phyloP scores from a whole-genome alignment of 2,797 vertebrate genomes.

The Typhlichthys eigenmanni region DNA sequence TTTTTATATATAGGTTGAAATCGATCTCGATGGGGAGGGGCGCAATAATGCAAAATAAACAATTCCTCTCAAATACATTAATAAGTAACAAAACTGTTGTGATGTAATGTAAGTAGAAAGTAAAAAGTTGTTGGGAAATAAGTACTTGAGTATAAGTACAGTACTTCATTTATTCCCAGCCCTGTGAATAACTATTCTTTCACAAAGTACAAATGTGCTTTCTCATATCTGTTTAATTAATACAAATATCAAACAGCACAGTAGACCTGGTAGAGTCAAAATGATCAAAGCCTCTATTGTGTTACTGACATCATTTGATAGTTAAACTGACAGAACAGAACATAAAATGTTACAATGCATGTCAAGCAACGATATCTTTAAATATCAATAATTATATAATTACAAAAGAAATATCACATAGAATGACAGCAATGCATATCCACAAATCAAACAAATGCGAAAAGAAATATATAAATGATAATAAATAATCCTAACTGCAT shows the following conservation, averaged over 20 bases:
- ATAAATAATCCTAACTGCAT: conserved; percentile 82
- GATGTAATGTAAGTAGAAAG: too few relatives aligned
- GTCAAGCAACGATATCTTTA: conserved; percentile 79
- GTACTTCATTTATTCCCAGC: neutral
- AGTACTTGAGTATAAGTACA: neutral
- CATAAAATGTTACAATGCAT: conserved; percentile 78
- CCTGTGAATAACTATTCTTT: neutral
- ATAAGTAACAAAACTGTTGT: too few relatives aligned
- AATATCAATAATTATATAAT: conserved; percentile 81
- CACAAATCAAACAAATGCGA: conserved; percentile 78
- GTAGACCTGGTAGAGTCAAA: conserved; percentile 74
- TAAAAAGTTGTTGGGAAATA: neutral
- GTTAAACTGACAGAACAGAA: conserved; percentile 67
- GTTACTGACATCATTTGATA: conserved; percentile 77
- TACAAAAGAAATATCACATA: conserved; percentile 80
- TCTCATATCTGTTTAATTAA: conserved; percentile 70
- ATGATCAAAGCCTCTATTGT: conserved; percentile 77
- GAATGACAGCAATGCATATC: conserved; percentile 78
- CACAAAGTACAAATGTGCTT: conserved; percentile 38
- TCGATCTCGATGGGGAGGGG: too few relatives aligned
- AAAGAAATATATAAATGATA: conserved; percentile 78
- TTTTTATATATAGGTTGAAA: too few relatives aligned
- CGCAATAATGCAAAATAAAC: too few relatives aligned
- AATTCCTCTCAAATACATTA: too few relatives aligned
- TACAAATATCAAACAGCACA: conserved; percentile 77